These are phyloP conservation scores for Diaperis boleti DNA, from an alignment of 2,888 invertebrate genomes.

Conservation along the genomic window DNA sequence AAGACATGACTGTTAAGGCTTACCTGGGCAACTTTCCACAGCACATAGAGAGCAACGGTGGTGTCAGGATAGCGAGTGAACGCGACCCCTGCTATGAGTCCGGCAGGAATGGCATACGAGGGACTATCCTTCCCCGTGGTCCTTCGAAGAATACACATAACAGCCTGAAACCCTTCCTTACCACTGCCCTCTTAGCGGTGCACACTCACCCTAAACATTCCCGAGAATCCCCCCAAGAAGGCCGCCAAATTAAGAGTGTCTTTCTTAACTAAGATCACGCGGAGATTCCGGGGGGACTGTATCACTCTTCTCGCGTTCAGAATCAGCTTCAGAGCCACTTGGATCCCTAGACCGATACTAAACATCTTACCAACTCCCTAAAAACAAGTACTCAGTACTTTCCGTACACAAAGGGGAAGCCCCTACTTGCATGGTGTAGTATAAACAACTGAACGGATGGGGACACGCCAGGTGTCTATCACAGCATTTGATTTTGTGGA, in stretches of 20 bases:
- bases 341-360: constrained; percentile 72
- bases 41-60: constrained; percentile 83
- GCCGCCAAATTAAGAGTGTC: constrained; percentile 73
- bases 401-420: no score
- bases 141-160: constrained; percentile 77
- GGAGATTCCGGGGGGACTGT: constrained; percentile 68
- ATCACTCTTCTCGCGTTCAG: constrained; percentile 70
- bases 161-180: constrained; percentile 67
- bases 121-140: constrained; percentile 72
- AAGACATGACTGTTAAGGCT: constrained; percentile 46
- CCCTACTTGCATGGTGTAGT: constrained; percentile 69
- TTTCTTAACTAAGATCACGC: constrained; percentile 69
- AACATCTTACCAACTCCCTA: constrained; percentile 73
- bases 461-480: constrained; percentile 70
- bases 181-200: not conserved
- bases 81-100: constrained; percentile 76
- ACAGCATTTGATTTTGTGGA: constrained; percentile 68
- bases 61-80: constrained; percentile 82
- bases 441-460: constrained; percentile 74
- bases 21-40: constrained; percentile 88
- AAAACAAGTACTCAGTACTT: constrained; percentile 45
- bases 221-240: constrained; percentile 78
- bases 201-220: constrained; percentile 74
- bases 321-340: constrained; percentile 71
- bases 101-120: constrained; percentile 77